A percentile compares a stretch with the other conserved stretches of the same genome.
Conservation (phyloP, 2,113 vertebrate species). For the Mus musculus region GRCm39 chr4:142772001-142772500, state of each 20-base stretch:
- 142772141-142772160: background rate
- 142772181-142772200: background rate
- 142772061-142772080: background rate
- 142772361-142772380: background rate
- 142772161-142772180: background rate
- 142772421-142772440: background rate
- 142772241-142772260: background rate
- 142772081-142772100: background rate
- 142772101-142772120: rapidly evolving
- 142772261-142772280: background rate
- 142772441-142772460: rapidly evolving
- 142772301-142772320: background rate
- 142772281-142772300: background rate
- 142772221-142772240: background rate
- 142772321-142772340: background rate
- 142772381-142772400: background rate
- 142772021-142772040: constrained; percentile 53
- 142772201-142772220: background rate
- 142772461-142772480: background rate
- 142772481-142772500: background rate
- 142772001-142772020: background rate
- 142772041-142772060: background rate
- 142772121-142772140: background rate
- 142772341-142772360: background rate
- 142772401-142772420: background rate